Percentiles rank a stretch among this genome's conserved stretches.
Evolutionary conservation across 2,113 vertebrate genomes (phyloP).

Genomic region (Seriola quinqueradiata): DNA sequence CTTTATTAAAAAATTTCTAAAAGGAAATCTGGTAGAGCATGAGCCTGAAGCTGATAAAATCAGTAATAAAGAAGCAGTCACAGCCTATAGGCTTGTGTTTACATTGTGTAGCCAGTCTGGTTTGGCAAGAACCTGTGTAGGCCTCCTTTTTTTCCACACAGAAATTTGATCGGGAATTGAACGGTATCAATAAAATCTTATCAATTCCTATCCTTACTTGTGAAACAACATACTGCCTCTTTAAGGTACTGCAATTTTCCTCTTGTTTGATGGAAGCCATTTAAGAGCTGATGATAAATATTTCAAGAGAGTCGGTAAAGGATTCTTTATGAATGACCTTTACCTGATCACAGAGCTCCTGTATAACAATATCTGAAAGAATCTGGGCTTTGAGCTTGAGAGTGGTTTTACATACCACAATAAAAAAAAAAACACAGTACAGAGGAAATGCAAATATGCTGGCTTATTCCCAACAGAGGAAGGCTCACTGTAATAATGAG

Average conservation of each 20-base stretch:
- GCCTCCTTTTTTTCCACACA: too few relatives aligned
- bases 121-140: too few relatives aligned
- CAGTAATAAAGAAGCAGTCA: too few relatives aligned
- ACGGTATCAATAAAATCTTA: too few relatives aligned
- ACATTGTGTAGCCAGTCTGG: too few relatives aligned
- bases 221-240: conserved; percentile 5
- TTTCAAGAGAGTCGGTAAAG: neutral
- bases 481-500: conserved; percentile 50
- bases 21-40: too few relatives aligned
- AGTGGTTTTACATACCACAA: neutral
- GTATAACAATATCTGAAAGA: conserved; percentile 23
- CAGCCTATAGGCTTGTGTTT: too few relatives aligned
- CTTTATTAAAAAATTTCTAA: too few relatives aligned
- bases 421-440: conserved; percentile 2
- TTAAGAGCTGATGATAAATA: conserved; percentile 27
- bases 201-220: neutral
- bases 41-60: too few relatives aligned
- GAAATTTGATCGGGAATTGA: too few relatives aligned
- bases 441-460: conserved; percentile 58
- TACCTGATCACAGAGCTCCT: conserved; percentile 23
- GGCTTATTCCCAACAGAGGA: conserved; percentile 49
- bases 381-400: conserved; percentile 8
- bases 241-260: conserved; percentile 2
- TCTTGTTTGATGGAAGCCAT: neutral
- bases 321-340: conserved; percentile 19